Percentiles rank a stretch among this genome's conserved stretches.
These are phyloP conservation scores for Diabrotica balteata DNA, from an alignment of 2,888 invertebrate species.

Conservation along the genomic window DNA sequence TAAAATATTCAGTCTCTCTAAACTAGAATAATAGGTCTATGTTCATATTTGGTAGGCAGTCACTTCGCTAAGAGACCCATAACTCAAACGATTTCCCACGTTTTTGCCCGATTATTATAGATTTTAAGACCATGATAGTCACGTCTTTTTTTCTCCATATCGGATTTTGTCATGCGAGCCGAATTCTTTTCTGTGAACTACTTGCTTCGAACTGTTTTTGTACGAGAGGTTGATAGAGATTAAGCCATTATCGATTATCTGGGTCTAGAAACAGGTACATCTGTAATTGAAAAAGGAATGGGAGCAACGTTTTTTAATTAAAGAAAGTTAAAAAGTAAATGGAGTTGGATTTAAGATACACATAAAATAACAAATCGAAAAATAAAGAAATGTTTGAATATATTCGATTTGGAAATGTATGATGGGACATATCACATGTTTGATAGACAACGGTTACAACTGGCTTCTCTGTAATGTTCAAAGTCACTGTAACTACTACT, in stretches of 20 bases:
- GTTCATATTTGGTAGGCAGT: slow-evolving; percentile 43
- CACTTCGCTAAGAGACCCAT: slow-evolving; percentile 31
- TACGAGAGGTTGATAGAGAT: not conserved
- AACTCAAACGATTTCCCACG: slow-evolving; percentile 48
- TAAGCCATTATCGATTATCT: not conserved
- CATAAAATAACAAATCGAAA: too few relatives aligned
- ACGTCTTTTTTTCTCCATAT: slow-evolving; percentile 42
- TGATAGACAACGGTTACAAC: too few relatives aligned
- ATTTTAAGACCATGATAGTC: slow-evolving; percentile 52
- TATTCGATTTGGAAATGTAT: too few relatives aligned
- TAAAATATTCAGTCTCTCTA: slow-evolving; percentile 39
- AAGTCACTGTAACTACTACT: too few relatives aligned
- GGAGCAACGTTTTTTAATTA: too few relatives aligned
- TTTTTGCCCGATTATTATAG: slow-evolving; percentile 50
- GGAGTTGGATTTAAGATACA: too few relatives aligned
- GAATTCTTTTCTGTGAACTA: slow-evolving; percentile 19
- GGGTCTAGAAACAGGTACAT: too few relatives aligned
- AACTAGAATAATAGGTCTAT: slow-evolving; percentile 45
- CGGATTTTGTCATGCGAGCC: slow-evolving; percentile 41
- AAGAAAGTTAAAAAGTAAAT: too few relatives aligned
- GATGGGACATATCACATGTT: too few relatives aligned
- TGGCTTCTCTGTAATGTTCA: too few relatives aligned
- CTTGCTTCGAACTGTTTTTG: slow-evolving; percentile 5
- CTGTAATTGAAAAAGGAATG: too few relatives aligned
- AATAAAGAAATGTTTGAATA: too few relatives aligned